A percentile compares a stretch with the other conserved stretches of the same genome.
These are phyloP conservation scores for Hemiprocne comata DNA, from an alignment of 2,113 vertebrate species.

Conservation along the genomic window DNA sequence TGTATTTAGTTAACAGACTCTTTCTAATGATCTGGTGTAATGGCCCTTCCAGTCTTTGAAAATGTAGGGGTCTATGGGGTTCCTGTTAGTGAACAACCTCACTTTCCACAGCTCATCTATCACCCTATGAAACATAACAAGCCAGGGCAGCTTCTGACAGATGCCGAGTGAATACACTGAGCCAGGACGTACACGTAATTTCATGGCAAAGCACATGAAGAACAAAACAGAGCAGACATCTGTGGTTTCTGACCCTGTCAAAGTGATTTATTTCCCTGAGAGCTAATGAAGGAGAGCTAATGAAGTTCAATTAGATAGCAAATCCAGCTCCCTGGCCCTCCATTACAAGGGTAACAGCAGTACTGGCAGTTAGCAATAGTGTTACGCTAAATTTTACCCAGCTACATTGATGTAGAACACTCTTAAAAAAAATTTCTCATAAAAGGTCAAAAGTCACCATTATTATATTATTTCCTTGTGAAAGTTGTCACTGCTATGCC, in stretches of 20 bases:
- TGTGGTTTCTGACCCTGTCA: neutral
- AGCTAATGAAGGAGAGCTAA: neutral
- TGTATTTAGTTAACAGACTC: neutral
- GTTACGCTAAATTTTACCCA: neutral
- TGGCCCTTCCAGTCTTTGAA: neutral
- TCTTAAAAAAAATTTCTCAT: neutral
- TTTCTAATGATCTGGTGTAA: neutral
- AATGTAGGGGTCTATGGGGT: neutral
- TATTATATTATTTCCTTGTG: neutral
- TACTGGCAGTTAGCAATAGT: neutral
- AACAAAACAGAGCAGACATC: neutral
- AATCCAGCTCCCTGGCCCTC: neutral
- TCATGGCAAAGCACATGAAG: neutral
- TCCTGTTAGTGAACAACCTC: neutral
- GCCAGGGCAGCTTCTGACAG: neutral
- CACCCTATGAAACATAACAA: neutral
- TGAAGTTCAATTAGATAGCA: neutral
- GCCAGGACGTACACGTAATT: neutral
- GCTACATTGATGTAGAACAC: neutral
- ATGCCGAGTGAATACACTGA: neutral
- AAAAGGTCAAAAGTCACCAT: neutral
- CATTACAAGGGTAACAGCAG: neutral
- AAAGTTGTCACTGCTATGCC: neutral
- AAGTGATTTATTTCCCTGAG: neutral
- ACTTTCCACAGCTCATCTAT: fast-evolving